phyloP scores from a whole-genome alignment of 1,140 invertebrate genomes.

The Penaeus indicus region DNA sequence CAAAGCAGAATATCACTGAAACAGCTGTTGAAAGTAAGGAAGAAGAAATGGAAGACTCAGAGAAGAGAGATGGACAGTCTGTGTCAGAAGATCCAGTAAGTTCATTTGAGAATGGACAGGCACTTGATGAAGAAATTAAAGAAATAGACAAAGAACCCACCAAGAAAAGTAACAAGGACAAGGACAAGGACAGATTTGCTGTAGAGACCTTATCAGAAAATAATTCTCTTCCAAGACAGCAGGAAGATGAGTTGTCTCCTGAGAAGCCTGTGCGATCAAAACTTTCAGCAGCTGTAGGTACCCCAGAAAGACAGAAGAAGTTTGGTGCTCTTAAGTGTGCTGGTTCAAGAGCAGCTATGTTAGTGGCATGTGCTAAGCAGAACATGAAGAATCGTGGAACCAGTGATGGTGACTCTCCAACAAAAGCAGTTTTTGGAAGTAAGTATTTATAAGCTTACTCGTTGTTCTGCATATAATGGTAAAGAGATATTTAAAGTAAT shows the following conservation, averaged over 20 bases:
- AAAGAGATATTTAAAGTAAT: too few relatives aligned
- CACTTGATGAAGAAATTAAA: slow-evolving; percentile 18
- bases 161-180: background rate
- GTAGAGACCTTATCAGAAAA: background rate
- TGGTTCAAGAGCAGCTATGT: slow-evolving; percentile 49
- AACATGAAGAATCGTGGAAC: slow-evolving; percentile 58
- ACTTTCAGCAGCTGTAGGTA: slow-evolving; percentile 38
- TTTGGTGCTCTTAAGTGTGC: slow-evolving; percentile 31
- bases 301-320: slow-evolving; percentile 52
- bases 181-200: too few relatives aligned
- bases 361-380: slow-evolving; percentile 56
- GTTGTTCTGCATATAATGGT: background rate
- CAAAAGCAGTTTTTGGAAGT: slow-evolving; percentile 32
- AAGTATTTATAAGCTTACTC: background rate
- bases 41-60: background rate
- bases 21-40: background rate
- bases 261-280: slow-evolving; percentile 42
- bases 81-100: background rate
- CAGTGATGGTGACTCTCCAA: slow-evolving; percentile 42
- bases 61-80: background rate
- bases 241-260: slow-evolving; percentile 52
- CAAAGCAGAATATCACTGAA: background rate
- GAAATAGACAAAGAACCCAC: slow-evolving; percentile 20
- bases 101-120: slow-evolving; percentile 35
- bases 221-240: background rate